Conservation (phyloP, 2,888 invertebrate species). For the Brachypterus glaber region DNA sequence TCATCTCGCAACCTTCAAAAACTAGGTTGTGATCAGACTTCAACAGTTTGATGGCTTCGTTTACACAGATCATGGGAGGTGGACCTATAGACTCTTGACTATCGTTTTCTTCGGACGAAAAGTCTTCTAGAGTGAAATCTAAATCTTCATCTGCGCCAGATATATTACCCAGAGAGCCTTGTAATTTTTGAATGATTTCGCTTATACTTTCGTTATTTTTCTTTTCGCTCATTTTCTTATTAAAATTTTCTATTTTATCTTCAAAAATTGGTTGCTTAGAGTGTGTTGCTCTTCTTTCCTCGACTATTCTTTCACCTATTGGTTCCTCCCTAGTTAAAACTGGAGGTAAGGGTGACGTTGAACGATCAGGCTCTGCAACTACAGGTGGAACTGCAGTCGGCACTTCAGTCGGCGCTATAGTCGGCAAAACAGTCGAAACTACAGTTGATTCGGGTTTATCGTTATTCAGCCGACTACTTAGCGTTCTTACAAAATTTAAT, state of each 20-base stretch:
- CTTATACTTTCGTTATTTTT: constrained; percentile 24
- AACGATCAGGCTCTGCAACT: background rate
- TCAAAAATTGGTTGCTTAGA: too few species aligned
- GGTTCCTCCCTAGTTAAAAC: constrained; percentile 19
- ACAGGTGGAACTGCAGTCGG: constrained; percentile 15
- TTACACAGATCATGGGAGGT: constrained; percentile 23
- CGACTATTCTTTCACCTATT: background rate
- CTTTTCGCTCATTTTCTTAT: too few species aligned
- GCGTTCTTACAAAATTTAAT: constrained; percentile 30
- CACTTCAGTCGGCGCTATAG: too few species aligned
- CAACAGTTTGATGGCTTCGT: constrained; percentile 15
- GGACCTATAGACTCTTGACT: constrained; percentile 16
- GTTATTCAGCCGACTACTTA: constrained; percentile 27
- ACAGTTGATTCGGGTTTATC: constrained; percentile 17
- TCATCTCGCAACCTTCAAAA: constrained; percentile 24
- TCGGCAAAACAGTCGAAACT: constrained; percentile 23
- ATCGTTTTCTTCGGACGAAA: constrained; percentile 7
- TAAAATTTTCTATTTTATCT: too few species aligned
- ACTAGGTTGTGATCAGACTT: constrained; percentile 6
- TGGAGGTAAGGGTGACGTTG: constrained; percentile 11
- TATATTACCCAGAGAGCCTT: constrained; percentile 18
- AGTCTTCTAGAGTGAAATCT: background rate
- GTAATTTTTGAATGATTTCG: constrained; percentile 29
- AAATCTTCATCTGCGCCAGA: constrained; percentile 7
- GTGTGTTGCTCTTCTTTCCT: constrained; percentile 9